Conservation (phyloP, 2,888 invertebrate species). For the Eupithecia subumbrata region DNA sequence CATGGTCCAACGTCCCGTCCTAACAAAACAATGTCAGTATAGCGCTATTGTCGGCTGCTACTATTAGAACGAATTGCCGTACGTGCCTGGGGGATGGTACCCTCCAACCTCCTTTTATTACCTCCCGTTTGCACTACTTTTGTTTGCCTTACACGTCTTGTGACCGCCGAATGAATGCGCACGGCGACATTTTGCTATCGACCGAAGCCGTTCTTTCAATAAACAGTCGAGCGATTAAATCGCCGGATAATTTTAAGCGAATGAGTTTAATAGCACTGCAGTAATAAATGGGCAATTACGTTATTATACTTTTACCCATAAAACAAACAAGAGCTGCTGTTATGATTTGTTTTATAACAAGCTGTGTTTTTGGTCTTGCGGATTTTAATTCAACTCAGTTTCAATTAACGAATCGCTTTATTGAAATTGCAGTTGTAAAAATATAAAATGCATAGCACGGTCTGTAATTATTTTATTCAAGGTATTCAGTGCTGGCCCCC, state of each 20-base stretch:
- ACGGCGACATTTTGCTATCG: conserved; percentile 52
- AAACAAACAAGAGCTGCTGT: conserved; percentile 49
- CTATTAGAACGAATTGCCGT: conserved; percentile 79
- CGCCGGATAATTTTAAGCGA: conserved; percentile 54
- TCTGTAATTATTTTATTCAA: background rate
- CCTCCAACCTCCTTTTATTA: conserved; percentile 68
- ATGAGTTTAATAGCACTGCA: conserved; percentile 54
- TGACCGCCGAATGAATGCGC: conserved; percentile 61
- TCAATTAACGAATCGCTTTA: conserved; percentile 14
- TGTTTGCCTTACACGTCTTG: conserved; percentile 70
- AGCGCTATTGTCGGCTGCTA: conserved; percentile 70
- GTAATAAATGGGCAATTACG: conserved; percentile 58
- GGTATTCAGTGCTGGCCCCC: background rate
- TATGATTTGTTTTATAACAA: conserved; percentile 47
- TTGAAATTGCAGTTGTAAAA: conserved; percentile 17
- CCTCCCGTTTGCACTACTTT: conserved; percentile 70
- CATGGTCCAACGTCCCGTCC: conserved; percentile 68
- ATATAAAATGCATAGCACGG: background rate
- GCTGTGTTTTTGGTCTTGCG: conserved; percentile 21
- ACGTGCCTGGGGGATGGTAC: conserved; percentile 69
- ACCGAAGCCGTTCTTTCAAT: conserved; percentile 44
- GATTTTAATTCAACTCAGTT: conserved; percentile 11
- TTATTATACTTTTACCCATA: conserved; percentile 53
- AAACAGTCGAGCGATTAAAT: conserved; percentile 54
- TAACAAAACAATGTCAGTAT: conserved; percentile 76